These are phyloP conservation scores for Heloderma charlesbogerti DNA, from an alignment of 2,113 vertebrate genomes.

Conservation along the genomic window DNA sequence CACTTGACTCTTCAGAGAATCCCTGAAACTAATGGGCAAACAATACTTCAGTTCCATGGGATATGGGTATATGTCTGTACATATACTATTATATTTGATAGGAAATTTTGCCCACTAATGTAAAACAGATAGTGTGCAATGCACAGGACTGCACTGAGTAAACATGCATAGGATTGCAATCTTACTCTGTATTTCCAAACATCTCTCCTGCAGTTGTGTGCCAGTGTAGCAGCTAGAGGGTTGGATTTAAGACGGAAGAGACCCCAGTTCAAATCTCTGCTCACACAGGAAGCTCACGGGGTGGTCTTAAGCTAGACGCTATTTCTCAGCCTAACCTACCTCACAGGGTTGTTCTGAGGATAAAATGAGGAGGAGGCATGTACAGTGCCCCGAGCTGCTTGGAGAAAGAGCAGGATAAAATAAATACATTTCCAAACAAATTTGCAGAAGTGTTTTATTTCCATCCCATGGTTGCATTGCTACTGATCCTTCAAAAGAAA, in stretches of 20 bases:
- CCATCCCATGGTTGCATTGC: constrained; percentile 24
- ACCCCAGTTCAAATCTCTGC: neutral
- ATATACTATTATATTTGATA: neutral
- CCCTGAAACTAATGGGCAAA: neutral
- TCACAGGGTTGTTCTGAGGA: neutral
- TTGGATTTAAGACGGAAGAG: neutral
- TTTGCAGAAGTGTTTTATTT: neutral
- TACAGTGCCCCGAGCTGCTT: neutral
- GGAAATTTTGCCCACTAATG: neutral
- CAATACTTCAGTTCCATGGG: neutral
- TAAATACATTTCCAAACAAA: neutral
- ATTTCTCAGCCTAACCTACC: too few relatives aligned
- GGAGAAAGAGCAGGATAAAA: too few relatives aligned
- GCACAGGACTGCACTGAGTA: neutral
- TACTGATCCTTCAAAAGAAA: constrained; percentile 44
- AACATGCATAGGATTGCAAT: neutral
- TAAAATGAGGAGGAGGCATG: neutral
- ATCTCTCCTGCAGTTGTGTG: neutral
- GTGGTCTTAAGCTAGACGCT: neutral
- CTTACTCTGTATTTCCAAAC: neutral
- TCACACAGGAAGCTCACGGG: neutral
- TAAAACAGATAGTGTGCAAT: neutral
- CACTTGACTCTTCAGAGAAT: neutral
- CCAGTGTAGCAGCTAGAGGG: too few relatives aligned
- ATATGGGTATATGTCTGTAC: neutral